phyloP scores from a whole-genome alignment of 2,888 invertebrate species.

The Papilio demoleus region DNA sequence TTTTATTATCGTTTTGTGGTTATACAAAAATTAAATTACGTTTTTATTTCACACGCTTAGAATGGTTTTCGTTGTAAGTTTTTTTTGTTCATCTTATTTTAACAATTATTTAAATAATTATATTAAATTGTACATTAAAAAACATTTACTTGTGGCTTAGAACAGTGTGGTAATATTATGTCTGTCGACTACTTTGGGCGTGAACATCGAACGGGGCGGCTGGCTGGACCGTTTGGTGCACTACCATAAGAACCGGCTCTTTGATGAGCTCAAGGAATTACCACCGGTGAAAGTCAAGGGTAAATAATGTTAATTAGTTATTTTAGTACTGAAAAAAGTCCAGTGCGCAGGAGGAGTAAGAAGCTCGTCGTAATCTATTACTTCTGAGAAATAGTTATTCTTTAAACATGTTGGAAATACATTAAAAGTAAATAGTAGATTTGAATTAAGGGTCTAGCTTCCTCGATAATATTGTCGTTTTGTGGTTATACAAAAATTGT shows the following conservation, averaged over 20 bases:
- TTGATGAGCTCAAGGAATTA: conserved; percentile 53
- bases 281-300: conserved; percentile 54
- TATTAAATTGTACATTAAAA: neutral
- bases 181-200: conserved; percentile 40
- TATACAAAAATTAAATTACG: neutral
- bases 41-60: neutral
- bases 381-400: too few relatives aligned
- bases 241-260: conserved; percentile 55
- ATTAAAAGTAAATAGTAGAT: too few relatives aligned
- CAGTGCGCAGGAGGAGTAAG: too few relatives aligned
- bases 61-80: conserved; percentile 31
- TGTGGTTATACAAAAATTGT: neutral
- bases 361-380: too few relatives aligned
- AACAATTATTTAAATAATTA: neutral
- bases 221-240: conserved; percentile 63
- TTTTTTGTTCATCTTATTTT: neutral
- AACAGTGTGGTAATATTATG: conserved; percentile 31
- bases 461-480: neutral
- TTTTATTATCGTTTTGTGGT: neutral
- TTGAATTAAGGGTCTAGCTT: too few relatives aligned
- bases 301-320: conserved; percentile 39
- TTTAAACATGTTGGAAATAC: too few relatives aligned
- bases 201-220: conserved; percentile 52
- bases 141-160: neutral
- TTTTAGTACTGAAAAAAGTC: too few relatives aligned